Evolutionary conservation across 2,888 invertebrate genomes (phyloP), one percentile per base, ranked within the genome.

Genomic region (Sesamia inferens): DNA sequence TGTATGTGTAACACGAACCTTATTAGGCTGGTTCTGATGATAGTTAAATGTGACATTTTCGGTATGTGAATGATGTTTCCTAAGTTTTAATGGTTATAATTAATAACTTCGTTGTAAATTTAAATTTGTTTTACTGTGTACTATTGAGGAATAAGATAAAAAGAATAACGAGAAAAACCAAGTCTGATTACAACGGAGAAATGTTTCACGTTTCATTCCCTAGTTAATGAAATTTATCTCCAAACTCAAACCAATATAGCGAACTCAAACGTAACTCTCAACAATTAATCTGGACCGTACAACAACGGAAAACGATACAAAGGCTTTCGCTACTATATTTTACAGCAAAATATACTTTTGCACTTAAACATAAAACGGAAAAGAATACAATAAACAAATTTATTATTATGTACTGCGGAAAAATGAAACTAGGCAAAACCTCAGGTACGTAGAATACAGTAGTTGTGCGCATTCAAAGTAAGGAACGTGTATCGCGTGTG

Each of bases 1-100:
- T 92, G 92, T 91, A 90, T 90, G 84, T 90, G 90, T 88, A 90
- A 92, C 91, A 89, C 85, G 90, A 92, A 87, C 88, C 90, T 91
- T 88, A 91, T 91, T 90, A 91, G 82, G 64, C 42, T 58, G 64
- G 81, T 59, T 55, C 81, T 63, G 67, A 62, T 73, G 77, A 85
- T 80, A 85, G 79, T 77, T 73, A 67, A 76, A 68, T 77, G 75
- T 68, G 65, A 71, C 65, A 63, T 79, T 78, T 74, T 72, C 71
- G 48, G 51, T 73, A 71, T 70, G 74, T 74, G 84, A 75, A 67
- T 76, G 65, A 74, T 78, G 82, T 81, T 58, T 68, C 58, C 55
- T 67, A 59, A 72, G 54, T 62, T 62, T 59, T 69, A 69, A 61
- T 73, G 61, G 31, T 39, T 47, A 73, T 76, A 63, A 77, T 74